Evolutionary conservation across 2,797 vertebrate species (phyloP).

Genomic region (Picus viridis): DNA sequence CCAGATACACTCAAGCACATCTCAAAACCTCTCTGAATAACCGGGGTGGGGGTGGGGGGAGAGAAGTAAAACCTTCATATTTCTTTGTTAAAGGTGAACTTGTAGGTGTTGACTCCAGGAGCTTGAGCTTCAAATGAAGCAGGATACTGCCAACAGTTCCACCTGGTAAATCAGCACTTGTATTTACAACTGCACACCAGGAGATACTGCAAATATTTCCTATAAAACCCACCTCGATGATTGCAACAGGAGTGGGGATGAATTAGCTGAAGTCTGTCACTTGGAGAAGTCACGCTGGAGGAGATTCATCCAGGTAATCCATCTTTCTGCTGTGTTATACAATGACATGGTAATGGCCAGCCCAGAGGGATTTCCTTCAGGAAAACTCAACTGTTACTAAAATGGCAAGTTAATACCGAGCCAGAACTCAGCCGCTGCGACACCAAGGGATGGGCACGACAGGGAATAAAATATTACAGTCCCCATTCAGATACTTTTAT

Average conservation of each 20-base stretch:
- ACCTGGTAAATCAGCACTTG: not conserved
- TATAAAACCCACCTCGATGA: not conserved
- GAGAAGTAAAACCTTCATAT: not conserved
- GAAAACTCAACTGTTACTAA: slow-evolving; percentile 55
- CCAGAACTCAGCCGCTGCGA: not conserved
- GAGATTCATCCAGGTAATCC: slow-evolving; percentile 50
- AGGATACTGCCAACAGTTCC: not conserved
- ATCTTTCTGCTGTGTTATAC: slow-evolving; percentile 40
- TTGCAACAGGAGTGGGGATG: fast-evolving
- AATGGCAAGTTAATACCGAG: slow-evolving; percentile 43
- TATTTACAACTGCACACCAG: not conserved
- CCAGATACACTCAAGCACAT: not conserved
- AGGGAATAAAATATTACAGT: slow-evolving; percentile 8
- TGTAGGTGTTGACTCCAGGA: not conserved
- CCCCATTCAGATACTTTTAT: slow-evolving; percentile 27
- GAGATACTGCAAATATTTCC: not conserved
- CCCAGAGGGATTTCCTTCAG: slow-evolving; percentile 52
- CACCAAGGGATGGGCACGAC: not conserved
- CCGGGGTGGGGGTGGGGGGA: too few species aligned
- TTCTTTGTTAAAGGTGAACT: not conserved
- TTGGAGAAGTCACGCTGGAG: slow-evolving; percentile 16
- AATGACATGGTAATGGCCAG: slow-evolving; percentile 36
- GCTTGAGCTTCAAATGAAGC: not conserved
- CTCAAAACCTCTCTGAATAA: not conserved
- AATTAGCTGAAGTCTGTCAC: slow-evolving; percentile 23